Conservation (phyloP, 2,797 vertebrate species). For the Crenichthys baileyi region DNA sequence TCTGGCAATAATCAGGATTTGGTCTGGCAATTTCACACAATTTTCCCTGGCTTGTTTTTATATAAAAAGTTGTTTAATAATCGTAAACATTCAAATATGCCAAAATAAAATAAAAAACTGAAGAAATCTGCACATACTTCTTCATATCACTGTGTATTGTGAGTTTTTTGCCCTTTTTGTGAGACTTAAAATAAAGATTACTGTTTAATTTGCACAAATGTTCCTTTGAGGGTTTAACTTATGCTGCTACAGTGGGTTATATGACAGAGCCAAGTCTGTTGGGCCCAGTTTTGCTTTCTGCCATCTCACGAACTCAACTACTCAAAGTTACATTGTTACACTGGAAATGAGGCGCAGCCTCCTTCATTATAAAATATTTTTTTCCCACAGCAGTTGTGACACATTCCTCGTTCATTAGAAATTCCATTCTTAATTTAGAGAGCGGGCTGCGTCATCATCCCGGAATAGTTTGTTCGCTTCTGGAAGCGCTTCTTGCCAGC, state of each 20-base stretch:
- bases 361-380: constrained; percentile 43
- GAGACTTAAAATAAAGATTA: not conserved
- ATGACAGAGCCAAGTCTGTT: not conserved
- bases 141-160: too few relatives aligned
- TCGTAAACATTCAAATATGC: not conserved
- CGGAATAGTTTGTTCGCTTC: constrained; percentile 27
- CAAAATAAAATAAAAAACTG: not conserved
- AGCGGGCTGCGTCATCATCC: constrained; percentile 17
- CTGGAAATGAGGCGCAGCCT: constrained; percentile 18
- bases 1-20: not conserved
- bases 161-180: too few relatives aligned
- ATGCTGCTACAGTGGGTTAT: not conserved
- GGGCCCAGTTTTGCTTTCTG: constrained; percentile 11
- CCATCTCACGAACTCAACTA: not conserved
- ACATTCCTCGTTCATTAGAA: constrained; percentile 46
- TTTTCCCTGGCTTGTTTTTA: not conserved
- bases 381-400: constrained; percentile 29
- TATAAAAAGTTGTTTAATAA: not conserved
- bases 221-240: constrained; percentile 2
- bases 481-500: constrained; percentile 29
- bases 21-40: not conserved
- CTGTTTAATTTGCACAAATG: constrained; percentile 1
- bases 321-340: constrained; percentile 12
- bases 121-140: too few relatives aligned
- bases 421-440: constrained; percentile 37